These are phyloP conservation scores for Eilema sororculum DNA, from an alignment of 2,888 invertebrate species.

Conservation along the genomic window DNA sequence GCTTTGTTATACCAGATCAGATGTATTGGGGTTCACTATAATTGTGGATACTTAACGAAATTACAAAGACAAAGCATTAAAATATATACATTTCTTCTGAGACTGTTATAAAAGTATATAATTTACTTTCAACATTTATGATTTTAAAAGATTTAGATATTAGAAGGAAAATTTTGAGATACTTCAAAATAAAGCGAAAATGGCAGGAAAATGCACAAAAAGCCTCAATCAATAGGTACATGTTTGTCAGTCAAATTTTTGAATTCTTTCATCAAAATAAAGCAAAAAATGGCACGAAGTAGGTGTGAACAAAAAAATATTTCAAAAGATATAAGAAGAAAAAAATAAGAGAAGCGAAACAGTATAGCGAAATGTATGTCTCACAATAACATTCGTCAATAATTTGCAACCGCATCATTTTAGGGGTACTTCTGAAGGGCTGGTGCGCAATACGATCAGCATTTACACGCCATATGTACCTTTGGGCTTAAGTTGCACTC, in stretches of 20 bases:
- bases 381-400: conserved; percentile 51
- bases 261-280: too few species aligned
- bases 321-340: neutral
- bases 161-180: neutral
- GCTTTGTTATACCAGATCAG: conserved; percentile 57
- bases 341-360: neutral
- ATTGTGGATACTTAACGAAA: conserved; percentile 9
- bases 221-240: too few species aligned
- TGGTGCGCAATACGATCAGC: conserved; percentile 76
- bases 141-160: too few species aligned
- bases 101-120: too few species aligned
- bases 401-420: conserved; percentile 60
- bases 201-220: too few species aligned
- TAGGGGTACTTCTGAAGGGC: conserved; percentile 55
- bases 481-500: conserved; percentile 71
- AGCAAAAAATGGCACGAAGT: too few species aligned
- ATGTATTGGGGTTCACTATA: conserved; percentile 22
- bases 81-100: neutral
- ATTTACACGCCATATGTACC: conserved; percentile 86
- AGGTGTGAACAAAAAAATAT: neutral
- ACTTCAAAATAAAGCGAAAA: neutral
- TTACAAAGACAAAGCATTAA: too few species aligned
- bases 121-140: too few species aligned
- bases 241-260: too few species aligned
- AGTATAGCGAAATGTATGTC: conserved; percentile 11